These are phyloP conservation scores for Drosophila acutilabella DNA, from an alignment of 2,888 invertebrate genomes.

Conservation along the genomic window DNA sequence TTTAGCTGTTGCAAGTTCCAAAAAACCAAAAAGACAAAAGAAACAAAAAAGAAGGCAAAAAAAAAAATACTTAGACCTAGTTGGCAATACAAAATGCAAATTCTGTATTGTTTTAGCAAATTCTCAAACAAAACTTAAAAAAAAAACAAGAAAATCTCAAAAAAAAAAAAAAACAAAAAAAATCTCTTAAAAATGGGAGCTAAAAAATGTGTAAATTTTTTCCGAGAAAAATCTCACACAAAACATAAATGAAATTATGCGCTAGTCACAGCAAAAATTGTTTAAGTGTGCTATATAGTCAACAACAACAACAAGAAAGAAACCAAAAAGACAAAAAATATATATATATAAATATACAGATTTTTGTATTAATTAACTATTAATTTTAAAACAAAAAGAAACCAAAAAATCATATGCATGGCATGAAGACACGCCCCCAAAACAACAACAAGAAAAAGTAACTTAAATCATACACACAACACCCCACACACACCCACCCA, in stretches of 20 bases:
- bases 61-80: constrained; percentile 44
- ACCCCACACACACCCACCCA: constrained; percentile 13
- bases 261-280: constrained; percentile 67
- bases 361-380: constrained; percentile 61
- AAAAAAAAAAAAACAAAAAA: constrained; percentile 1
- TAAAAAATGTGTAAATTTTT: constrained; percentile 69
- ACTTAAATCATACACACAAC: constrained; percentile 18
- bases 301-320: constrained; percentile 7
- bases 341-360: constrained; percentile 15
- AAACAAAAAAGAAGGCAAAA: not conserved
- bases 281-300: constrained; percentile 62
- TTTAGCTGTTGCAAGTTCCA: constrained; percentile 34
- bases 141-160: not conserved
- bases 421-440: constrained; percentile 50
- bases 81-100: constrained; percentile 48
- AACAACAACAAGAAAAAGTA: constrained; percentile 10
- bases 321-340: constrained; percentile 25
- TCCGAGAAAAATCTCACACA: constrained; percentile 64
- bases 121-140: constrained; percentile 41
- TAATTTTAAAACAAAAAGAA: constrained; percentile 37
- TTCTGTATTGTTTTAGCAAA: constrained; percentile 59
- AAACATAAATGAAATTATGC: constrained; percentile 52
- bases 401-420: constrained; percentile 60
- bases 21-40: too few relatives aligned
- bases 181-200: not conserved